Evolutionary conservation across 1,140 invertebrate genomes (phyloP).

Genomic region (Potamilus streckersoni): DNA sequence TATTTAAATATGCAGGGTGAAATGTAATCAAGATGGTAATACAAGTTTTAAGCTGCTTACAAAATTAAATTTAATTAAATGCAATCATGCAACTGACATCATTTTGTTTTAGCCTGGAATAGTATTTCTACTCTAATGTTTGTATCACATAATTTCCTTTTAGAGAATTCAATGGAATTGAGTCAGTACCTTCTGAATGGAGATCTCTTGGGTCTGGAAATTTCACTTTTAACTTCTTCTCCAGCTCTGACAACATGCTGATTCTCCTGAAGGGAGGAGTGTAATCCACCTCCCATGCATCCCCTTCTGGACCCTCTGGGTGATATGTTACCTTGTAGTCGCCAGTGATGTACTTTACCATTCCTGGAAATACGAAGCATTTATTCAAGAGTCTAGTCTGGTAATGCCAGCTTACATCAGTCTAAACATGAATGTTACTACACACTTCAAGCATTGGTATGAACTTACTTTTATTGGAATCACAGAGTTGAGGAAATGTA

Average conservation of each 20-base stretch:
- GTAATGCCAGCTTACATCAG: neutral
- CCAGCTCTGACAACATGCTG: slow-evolving; percentile 91
- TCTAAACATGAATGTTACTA: neutral
- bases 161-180: neutral
- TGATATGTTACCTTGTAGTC: slow-evolving; percentile 88
- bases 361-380: slow-evolving; percentile 67
- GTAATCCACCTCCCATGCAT: slow-evolving; percentile 90
- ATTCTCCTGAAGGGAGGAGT: slow-evolving; percentile 96
- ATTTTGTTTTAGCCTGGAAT: neutral
- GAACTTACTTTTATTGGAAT: neutral
- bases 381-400: neutral
- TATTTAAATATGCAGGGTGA: no score
- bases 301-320: slow-evolving; percentile 84
- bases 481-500: neutral
- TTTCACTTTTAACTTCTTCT: slow-evolving; percentile 84
- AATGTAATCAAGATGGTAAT: no score
- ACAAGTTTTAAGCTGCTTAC: neutral
- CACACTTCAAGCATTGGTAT: neutral
- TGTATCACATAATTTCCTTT: neutral
- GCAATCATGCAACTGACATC: neutral
- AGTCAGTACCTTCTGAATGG: slow-evolving; percentile 63
- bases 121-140: neutral
- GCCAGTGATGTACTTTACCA: slow-evolving; percentile 79
- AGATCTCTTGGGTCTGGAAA: slow-evolving; percentile 78
- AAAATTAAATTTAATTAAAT: neutral